Percentiles rank a stretch among this genome's conserved stretches.
Conservation (phyloP, 2,888 invertebrate genomes). For the Amiota communis region DNA sequence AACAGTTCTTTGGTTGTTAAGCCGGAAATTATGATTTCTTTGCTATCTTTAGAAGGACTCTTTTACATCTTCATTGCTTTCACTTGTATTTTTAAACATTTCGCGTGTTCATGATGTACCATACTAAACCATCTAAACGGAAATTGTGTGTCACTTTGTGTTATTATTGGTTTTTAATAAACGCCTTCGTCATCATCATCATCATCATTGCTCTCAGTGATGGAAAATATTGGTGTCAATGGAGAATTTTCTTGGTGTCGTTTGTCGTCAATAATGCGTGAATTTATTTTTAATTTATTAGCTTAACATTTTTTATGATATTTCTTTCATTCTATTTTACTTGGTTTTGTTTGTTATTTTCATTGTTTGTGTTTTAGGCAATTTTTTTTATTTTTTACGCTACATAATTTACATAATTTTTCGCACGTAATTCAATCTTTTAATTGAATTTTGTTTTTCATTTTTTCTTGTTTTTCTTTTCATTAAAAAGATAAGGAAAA, state of each 20-base stretch:
- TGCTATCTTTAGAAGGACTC: slow-evolving; percentile 7
- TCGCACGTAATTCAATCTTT: slow-evolving; percentile 24
- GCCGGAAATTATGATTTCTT: slow-evolving; percentile 58
- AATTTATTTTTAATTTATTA: slow-evolving; percentile 29
- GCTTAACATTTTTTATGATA: neutral
- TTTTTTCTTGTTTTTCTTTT: neutral
- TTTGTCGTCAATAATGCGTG: slow-evolving; percentile 36
- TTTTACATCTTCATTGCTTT: neutral
- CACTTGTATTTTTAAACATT: neutral
- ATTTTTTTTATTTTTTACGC: neutral
- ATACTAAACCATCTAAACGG: slow-evolving; percentile 18
- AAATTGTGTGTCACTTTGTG: slow-evolving; percentile 31
- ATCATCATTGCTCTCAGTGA: slow-evolving; percentile 1
- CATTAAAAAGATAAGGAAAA: neutral
- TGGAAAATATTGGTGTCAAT: neutral
- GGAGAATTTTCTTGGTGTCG: slow-evolving; percentile 13
- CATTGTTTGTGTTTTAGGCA: neutral
- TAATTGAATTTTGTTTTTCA: neutral
- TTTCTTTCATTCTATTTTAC: slow-evolving; percentile 25
- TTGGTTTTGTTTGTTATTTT: neutral
- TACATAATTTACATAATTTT: slow-evolving; percentile 18
- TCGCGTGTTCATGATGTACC: neutral
- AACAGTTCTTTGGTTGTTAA: neutral
- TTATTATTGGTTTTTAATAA: slow-evolving; percentile 32
- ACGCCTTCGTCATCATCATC: neutral